Base-by-base conservation (phyloP, 2,888 invertebrate species). In the Lissocephala sabroskyi region DNA sequence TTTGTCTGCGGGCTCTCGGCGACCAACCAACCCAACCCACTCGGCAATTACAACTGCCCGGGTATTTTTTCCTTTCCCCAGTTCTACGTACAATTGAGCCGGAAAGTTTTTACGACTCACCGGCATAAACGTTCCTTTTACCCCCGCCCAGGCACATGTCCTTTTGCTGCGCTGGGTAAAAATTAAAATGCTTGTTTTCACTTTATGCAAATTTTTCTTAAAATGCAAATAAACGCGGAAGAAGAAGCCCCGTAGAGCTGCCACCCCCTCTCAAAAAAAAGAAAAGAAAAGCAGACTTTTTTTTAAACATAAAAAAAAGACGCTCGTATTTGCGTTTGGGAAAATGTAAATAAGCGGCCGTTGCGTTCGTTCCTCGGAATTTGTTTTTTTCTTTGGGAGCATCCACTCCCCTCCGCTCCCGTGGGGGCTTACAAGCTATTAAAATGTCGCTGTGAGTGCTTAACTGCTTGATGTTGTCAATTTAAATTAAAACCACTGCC, bases 111-210 rank as follows among this genome's bases (percentile, higher is more conserved):
- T 65, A 75, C 64, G 55, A 68, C 67, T 64, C 59, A 49, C 35
- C 23, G 46, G 52, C 42, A 76, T 75, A 75, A 79, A 71, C 61
- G 68, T 59, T 66, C 59, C 68, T 62, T 71, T 79, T 74, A 67
- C 64, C 71, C 56, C 48, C 23, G 46, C 57, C 58, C 53, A 59
- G 45, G 51, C 59, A 54, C 46, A 59, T 65, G 56, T 59, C 61
- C 61, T 62, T 53, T 53, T 56, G 66, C 61, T 63, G 48, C 59
- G 65, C 61, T 62, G 63, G 63, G 64, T 64, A 54, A 70, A 68
- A 78, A 80, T 79, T 80, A 79, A 80, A 80, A 81, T 75, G 74
- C 73, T 78, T 80, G 81, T 81, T 80, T 79, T 71, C 80, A 79
- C 81, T 80, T 81, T 79, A 80, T 80, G 81, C 70, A 81, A 80